These are phyloP conservation scores for Coptodon bakossiorum DNA, from an alignment of 2,113 vertebrate genomes.

Conservation along the genomic window DNA sequence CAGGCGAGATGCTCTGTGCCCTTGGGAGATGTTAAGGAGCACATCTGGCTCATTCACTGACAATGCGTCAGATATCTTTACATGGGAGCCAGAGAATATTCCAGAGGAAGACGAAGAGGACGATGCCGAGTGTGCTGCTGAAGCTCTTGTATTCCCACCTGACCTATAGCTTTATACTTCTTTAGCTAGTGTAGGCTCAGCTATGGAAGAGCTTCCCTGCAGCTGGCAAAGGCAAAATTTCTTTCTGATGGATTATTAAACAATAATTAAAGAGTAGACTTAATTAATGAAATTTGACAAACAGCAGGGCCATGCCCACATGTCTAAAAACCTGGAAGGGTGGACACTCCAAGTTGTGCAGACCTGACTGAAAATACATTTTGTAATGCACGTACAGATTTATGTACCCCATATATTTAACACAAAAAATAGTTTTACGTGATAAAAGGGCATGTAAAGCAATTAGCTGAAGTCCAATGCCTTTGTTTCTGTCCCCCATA, in stretches of 20 bases:
- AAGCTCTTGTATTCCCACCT: slow-evolving; percentile 69
- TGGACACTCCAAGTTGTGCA: background rate
- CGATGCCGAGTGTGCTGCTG: slow-evolving; percentile 72
- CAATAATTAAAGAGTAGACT: background rate
- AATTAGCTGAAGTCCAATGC: background rate
- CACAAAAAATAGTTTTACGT: background rate
- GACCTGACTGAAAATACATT: background rate
- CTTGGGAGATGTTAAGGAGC: slow-evolving; percentile 59
- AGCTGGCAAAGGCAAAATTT: background rate
- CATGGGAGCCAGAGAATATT: slow-evolving; percentile 71
- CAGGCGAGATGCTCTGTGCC: slow-evolving; percentile 64
- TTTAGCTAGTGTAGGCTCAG: background rate
- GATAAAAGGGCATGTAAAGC: background rate
- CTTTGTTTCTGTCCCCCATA: background rate
- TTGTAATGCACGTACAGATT: background rate
- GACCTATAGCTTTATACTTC: slow-evolving; percentile 46
- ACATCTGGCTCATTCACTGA: slow-evolving; percentile 55
- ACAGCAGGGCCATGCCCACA: background rate
- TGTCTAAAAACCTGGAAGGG: background rate
- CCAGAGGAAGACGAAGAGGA: slow-evolving; percentile 71
- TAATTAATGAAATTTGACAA: background rate
- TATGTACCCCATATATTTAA: background rate
- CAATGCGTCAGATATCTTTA: slow-evolving; percentile 60
- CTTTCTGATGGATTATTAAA: background rate
- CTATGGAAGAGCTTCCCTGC: background rate